Evolutionary conservation across 2,888 invertebrate genomes (phyloP).

Genomic region (Malthinus flaveolus): DNA sequence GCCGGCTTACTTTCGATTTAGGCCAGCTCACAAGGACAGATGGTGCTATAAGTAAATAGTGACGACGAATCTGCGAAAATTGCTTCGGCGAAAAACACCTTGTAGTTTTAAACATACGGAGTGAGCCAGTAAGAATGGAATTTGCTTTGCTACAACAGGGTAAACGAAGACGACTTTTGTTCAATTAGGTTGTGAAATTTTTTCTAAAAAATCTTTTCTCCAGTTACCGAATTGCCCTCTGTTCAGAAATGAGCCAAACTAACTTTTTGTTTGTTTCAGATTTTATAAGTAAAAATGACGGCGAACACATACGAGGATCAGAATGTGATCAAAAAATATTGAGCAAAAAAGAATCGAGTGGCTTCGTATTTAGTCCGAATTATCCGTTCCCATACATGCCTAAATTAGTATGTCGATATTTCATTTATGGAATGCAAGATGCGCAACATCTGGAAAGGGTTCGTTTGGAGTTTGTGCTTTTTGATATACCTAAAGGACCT

Average conservation of each 20-base stretch:
- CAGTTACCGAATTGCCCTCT: too few relatives aligned
- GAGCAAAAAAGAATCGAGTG: constrained; percentile 89
- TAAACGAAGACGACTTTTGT: too few relatives aligned
- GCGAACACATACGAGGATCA: constrained; percentile 93
- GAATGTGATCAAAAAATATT: constrained; percentile 99
- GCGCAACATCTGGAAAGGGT: constrained; percentile 94
- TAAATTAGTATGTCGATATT: constrained; percentile 96
- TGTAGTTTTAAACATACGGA: too few relatives aligned
- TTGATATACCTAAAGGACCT: constrained; percentile 86
- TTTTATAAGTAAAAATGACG: constrained; percentile 91
- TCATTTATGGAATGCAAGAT: constrained; percentile 98
- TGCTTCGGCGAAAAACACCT: too few relatives aligned
- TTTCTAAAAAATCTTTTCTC: too few relatives aligned
- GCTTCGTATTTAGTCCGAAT: constrained; percentile 93
- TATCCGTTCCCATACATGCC: constrained; percentile 94
- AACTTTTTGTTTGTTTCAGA: constrained; percentile 60
- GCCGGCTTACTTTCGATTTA: too few relatives aligned
- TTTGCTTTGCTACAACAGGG: too few relatives aligned
- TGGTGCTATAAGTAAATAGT: too few relatives aligned
- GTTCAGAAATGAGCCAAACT: neutral
- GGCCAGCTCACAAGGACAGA: too few relatives aligned
- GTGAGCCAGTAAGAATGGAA: too few relatives aligned
- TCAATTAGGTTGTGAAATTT: too few relatives aligned
- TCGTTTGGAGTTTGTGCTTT: constrained; percentile 82
- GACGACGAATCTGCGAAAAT: too few relatives aligned